Base-by-base conservation (phyloP, 2,797 vertebrate species). In the Dallia pectoralis region DNA sequence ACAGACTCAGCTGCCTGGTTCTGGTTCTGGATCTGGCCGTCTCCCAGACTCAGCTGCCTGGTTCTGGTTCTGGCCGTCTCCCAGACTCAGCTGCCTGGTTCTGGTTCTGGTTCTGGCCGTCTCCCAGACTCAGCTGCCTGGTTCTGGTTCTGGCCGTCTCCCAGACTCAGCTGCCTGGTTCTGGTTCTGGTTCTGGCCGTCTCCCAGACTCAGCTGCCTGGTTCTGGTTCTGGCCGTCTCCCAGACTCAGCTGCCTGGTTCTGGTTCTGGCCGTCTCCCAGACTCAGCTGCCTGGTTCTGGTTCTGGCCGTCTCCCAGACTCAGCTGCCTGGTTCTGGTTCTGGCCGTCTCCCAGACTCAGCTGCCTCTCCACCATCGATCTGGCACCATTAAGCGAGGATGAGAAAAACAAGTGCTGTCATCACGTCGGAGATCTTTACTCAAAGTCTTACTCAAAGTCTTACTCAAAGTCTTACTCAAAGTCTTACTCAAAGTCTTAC, bases 321-420 rank as follows among this genome's bases (percentile, higher is more conserved):
- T 85, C 25, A 7, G 72, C 82, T 86, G 75, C 77, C 74, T 85
- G n/a, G n/a, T n/a, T n/a, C n/a, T n/a, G n/a, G n/a, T n/a, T n/a
- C n/a, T n/a, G n/a, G n/a, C n/a, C n/a, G 84, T 77, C 81, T 62
- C 53, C 77, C 83, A 69, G 83, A 85, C 82, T 85, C 25, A 7
- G 72, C 82, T 86, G 75, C 77, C 74, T 85, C 77, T 78, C 75
- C 73, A 72, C 22, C 80, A 90, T 91, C 56, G 86, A 91, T 90
- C 72, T 73, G 33, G 67, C 40, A 75, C 88, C 86, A 88, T 89
- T 88, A 87, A 87, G 53, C 25, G 75, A 36, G 62, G 71, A 84
- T 74, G 81, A 83, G 84, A 83, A 89, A 90, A 89, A 90, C 87
- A 88, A 89, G 85, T 82, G 59, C 81, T 90, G 89, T 86, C 75